Base-by-base conservation (phyloP, 2,888 invertebrate genomes). In the Hyalella azteca region DNA sequence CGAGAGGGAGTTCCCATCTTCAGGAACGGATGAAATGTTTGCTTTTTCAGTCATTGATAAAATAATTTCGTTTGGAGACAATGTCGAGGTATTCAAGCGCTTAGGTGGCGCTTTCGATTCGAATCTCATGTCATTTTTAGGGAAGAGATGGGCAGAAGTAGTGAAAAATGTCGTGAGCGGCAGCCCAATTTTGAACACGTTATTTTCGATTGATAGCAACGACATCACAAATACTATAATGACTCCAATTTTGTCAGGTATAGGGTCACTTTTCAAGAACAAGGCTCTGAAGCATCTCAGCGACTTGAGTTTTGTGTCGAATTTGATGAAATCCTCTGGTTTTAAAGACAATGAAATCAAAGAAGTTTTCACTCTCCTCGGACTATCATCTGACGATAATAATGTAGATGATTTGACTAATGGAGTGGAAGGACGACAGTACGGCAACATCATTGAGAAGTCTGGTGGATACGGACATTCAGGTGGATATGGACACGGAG, bases 301-400 rank as follows among this genome's bases (percentile, higher is more conserved):
- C 11, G 83, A 83, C 29, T 76, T 81, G n/a, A 80, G 80, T 4
- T 83, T 81, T 45, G 80, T 83, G 5, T 79, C 78, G 19, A 80
- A 83, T 39, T 79, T 81, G 13, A 83, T 83, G 83, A 78, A 79
- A 36, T 49, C 79, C 1, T 83, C 83, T 2, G 83, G 83, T 0
- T 83, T 83, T 60, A 76, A 81, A 59, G 83, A 80, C 41, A 19
- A 26, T 4, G 83, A 83, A 50, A 80, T 83, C 19, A n/a, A 77
- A 9, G 66, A 83, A 60, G 83, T 83, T 3, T 83, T 81, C 59
- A 29, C 54, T 13, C 78, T 83, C 11, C 66, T 83, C 29, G 81
- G 59, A 26, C 48, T 83, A 22, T 54, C 45, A 13, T 40, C 50
- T 9, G 54, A 36, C 4, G 50, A 50, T 3, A 26, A 40, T 7